Evolutionary conservation across 2,113 vertebrate genomes (phyloP).

Genomic region (Noturus placidus): DNA sequence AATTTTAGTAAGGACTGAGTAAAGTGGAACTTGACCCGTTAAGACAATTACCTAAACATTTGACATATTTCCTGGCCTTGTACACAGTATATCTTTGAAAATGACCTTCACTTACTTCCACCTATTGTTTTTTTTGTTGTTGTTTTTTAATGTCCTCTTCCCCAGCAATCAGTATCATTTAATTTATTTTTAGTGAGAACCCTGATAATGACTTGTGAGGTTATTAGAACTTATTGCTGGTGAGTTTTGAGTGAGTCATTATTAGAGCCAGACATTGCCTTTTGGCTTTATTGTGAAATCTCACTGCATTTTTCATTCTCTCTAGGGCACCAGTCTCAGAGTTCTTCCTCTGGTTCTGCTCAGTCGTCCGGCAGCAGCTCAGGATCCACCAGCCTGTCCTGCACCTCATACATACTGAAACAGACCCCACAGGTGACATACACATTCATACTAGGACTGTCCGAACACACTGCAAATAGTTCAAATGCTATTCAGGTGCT

Average conservation of each 20-base stretch:
- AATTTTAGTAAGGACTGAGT: neutral
- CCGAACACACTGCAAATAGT: neutral
- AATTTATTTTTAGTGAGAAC: neutral
- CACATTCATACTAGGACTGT: neutral
- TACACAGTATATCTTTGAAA: neutral
- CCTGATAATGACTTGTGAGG: neutral
- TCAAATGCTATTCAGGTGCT: neutral
- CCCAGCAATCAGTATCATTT: neutral
- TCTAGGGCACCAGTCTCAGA: conserved; percentile 85
- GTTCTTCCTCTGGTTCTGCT: conserved; percentile 64
- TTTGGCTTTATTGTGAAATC: neutral
- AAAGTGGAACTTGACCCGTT: neutral
- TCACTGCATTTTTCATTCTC: conserved; percentile 40
- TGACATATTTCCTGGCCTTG: neutral
- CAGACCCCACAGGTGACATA: conserved; percentile 83
- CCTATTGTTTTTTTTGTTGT: too few relatives aligned
- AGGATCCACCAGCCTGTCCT: conserved; percentile 87
- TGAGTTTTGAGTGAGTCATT: neutral
- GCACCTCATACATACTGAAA: conserved; percentile 97
- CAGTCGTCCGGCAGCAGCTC: conserved; percentile 71
- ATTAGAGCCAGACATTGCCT: conserved; percentile 12
- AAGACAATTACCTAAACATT: neutral
- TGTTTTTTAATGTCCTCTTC: neutral
- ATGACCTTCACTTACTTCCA: too few relatives aligned
- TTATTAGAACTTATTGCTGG: neutral